phyloP scores from a whole-genome alignment of 2,113 vertebrate species.

The Cromileptes altivelis region DNA sequence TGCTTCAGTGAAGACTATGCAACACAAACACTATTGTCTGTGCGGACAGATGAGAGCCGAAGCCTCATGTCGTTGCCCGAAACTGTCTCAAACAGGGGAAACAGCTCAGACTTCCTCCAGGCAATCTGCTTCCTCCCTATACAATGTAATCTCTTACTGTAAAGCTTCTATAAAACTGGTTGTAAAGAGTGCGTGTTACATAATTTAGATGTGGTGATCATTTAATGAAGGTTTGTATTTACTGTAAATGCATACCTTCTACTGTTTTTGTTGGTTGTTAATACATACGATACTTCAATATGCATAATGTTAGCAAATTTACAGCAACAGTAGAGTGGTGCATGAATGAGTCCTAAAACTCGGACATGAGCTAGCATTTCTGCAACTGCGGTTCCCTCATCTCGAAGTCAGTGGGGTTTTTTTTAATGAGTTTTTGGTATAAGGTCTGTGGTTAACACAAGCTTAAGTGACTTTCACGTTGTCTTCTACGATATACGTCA shows the following conservation, averaged over 20 bases:
- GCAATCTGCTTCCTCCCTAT: constrained; percentile 44
- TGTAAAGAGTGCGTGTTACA: neutral
- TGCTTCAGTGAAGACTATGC: neutral
- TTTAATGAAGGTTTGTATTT: neutral
- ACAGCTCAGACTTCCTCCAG: constrained; percentile 52
- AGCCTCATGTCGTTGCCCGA: constrained; percentile 35
- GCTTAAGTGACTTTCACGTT: no score
- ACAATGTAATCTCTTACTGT: constrained; percentile 18
- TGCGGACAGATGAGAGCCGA: constrained; percentile 15
- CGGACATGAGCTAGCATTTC: no score
- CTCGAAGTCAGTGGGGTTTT: no score
- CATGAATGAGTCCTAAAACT: no score
- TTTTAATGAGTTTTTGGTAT: no score
- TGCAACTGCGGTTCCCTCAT: no score
- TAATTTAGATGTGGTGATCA: neutral
- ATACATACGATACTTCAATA: neutral
- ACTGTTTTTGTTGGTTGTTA: neutral
- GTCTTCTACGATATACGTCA: no score
- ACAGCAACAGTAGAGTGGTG: no score
- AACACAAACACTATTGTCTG: constrained; percentile 47
- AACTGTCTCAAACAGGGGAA: constrained; percentile 54
- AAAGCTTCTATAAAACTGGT: neutral
- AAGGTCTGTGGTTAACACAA: no score
- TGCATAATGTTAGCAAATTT: neutral
- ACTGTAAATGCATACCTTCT: neutral